Conservation (phyloP, 1,140 invertebrate genomes). For the Drosophila eugracilis region DNA sequence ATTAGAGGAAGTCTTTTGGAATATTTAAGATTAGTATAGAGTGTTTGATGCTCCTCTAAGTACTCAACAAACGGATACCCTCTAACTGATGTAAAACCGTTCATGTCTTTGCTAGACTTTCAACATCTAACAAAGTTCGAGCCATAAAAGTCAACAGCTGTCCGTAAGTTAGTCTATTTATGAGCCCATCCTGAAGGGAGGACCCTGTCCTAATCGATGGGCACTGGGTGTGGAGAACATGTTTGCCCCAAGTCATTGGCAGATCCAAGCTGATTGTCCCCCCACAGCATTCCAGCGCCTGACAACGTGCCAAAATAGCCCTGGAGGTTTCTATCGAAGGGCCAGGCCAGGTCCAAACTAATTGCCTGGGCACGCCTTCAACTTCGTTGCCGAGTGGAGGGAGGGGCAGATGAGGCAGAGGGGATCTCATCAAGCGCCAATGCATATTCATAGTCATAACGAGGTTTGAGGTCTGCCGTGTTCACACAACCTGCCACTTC, state of each 20-base stretch:
- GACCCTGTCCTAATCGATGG: slow-evolving; percentile 20
- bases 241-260: slow-evolving; percentile 32
- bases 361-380: slow-evolving; percentile 60
- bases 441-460: slow-evolving; percentile 77
- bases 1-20: too few species aligned
- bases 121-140: slow-evolving; percentile 16
- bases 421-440: slow-evolving; percentile 55
- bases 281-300: slow-evolving; percentile 9
- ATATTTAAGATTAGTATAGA: too few species aligned
- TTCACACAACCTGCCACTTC: slow-evolving; percentile 41
- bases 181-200: slow-evolving; percentile 8
- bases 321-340: slow-evolving; percentile 44
- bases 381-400: slow-evolving; percentile 1
- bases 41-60: too few species aligned
- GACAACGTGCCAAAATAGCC: slow-evolving; percentile 67
- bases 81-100: background rate
- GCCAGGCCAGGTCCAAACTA: slow-evolving; percentile 44
- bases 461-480: slow-evolving; percentile 16
- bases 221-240: slow-evolving; percentile 60
- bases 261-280: too few species aligned
- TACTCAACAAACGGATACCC: too few species aligned
- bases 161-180: slow-evolving; percentile 27
- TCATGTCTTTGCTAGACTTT: background rate
- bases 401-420: too few species aligned
- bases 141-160: slow-evolving; percentile 29